Evolutionary conservation across 2,113 vertebrate species (phyloP), one percentile per base, ranked within the genome.

Genomic region (Colistium nudipinnis): DNA sequence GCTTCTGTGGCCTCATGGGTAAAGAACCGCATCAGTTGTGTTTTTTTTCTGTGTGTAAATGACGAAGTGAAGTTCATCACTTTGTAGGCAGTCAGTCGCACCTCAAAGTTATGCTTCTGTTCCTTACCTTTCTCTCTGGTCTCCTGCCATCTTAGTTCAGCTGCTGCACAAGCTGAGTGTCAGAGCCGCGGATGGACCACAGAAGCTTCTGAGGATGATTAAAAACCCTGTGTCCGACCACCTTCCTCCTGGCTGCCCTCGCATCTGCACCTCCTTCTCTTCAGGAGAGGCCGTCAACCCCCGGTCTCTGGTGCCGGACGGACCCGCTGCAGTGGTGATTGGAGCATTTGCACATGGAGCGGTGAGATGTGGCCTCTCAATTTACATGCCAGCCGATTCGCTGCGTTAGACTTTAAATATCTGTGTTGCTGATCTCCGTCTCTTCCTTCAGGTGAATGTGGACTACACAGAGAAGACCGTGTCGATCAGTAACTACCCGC

Each of bases 1-100:
- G 98, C 17, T 99, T 99, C 72, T 99, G 96, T 86, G 98, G 98
- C 28, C 95, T 99, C 0, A 99, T 99, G 95, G 96, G 98, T 99
- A 91, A 94, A 44, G 4, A 8, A 19, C 16, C 31, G 4, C 4
- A 10, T n/a, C 19, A n/a, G 7, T 45, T 59, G 16, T 25, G 19
- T 30, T 17, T 66, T 22, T 27, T 33, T 25, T 24, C 1, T 31
- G 4, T 54, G 14, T 16, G 2, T 35, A 4, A n/a, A 24, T 17
- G 4, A 20, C 1, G 19, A 39, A 38, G 7, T 13, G n/a, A 0
- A 48, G 10, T 13, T 41, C 3, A 7, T n/a, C 4, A 39, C n/a
- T 62, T 4, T 66, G 22, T 10, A 30, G 8, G 3, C 10, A 20
- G 20, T 52, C 14, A n/a, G n/a, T n/a, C n/a, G n/a, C n/a, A n/a